Percentiles rank a stretch among this genome's conserved stretches.
Evolutionary conservation across 2,113 vertebrate species (phyloP).

Genomic region (Lota lota): DNA sequence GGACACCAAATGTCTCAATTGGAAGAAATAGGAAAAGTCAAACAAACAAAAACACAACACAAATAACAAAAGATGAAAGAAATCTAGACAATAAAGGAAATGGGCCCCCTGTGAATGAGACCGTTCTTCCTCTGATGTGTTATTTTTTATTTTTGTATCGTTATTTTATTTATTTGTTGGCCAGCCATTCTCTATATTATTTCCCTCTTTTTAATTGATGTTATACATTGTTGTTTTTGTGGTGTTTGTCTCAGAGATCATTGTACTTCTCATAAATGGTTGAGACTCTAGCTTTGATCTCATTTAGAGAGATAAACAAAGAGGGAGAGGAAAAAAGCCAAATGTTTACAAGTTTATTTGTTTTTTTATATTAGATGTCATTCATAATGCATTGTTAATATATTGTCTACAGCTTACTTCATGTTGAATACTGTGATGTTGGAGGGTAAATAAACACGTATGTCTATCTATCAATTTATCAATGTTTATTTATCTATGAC

Average conservation of each 20-base stretch:
- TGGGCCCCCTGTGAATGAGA: slow-evolving; percentile 57
- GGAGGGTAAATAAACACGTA: not conserved
- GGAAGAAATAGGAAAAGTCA: slow-evolving; percentile 60
- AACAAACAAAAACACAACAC: slow-evolving; percentile 57
- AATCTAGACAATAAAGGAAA: slow-evolving; percentile 57
- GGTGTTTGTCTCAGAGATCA: slow-evolving; percentile 56
- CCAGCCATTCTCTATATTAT: slow-evolving; percentile 56
- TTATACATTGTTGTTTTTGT: slow-evolving; percentile 42
- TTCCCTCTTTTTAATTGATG: slow-evolving; percentile 51
- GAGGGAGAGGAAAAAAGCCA: slow-evolving; percentile 53
- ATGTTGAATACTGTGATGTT: slow-evolving; percentile 30
- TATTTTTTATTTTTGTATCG: slow-evolving; percentile 33
- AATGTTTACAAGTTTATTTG: slow-evolving; percentile 71
- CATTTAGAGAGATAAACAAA: slow-evolving; percentile 56
- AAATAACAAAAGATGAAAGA: slow-evolving; percentile 60
- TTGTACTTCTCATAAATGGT: slow-evolving; percentile 70
- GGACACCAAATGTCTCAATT: slow-evolving; percentile 67
- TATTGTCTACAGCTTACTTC: slow-evolving; percentile 64
- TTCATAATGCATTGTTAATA: slow-evolving; percentile 55
- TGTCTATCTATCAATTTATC: not conserved
- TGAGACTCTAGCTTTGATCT: slow-evolving; percentile 75
- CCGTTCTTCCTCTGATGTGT: slow-evolving; percentile 56
- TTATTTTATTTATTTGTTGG: slow-evolving; percentile 69
- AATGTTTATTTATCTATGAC: not conserved
- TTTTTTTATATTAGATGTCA: slow-evolving; percentile 70